Conservation (phyloP, 1,140 invertebrate genomes). For the Pinna nobilis region DNA sequence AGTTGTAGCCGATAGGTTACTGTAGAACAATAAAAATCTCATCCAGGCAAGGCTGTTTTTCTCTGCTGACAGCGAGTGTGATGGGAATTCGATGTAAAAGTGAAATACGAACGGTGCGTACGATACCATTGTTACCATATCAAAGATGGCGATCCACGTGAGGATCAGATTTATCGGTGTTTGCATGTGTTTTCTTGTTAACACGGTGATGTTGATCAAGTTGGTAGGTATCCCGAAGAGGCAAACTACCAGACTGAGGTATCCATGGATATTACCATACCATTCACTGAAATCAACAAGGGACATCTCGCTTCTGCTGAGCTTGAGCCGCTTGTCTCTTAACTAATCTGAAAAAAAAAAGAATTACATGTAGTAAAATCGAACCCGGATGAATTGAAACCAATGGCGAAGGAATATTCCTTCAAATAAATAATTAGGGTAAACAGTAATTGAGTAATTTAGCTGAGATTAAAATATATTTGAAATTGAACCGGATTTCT, state of each 20-base stretch:
- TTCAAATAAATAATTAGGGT: too few species aligned
- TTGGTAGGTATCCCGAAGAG: slow-evolving; percentile 92
- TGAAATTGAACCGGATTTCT: too few species aligned
- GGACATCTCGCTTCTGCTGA: background rate
- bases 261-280: slow-evolving; percentile 81
- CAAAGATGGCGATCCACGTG: slow-evolving; percentile 88
- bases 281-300: slow-evolving; percentile 33
- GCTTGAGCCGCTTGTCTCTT: background rate
- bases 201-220: slow-evolving; percentile 90
- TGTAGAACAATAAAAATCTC: slow-evolving; percentile 63
- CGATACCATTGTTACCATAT: slow-evolving; percentile 91
- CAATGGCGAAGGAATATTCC: too few species aligned
- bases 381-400: too few species aligned
- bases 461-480: too few species aligned
- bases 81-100: slow-evolving; percentile 67
- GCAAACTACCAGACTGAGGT: slow-evolving; percentile 85
- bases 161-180: slow-evolving; percentile 88
- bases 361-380: too few species aligned
- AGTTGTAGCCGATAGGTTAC: slow-evolving; percentile 84
- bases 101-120: slow-evolving; percentile 90
- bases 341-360: background rate
- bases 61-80: slow-evolving; percentile 46
- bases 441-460: too few species aligned
- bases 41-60: slow-evolving; percentile 65
- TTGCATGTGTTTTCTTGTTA: slow-evolving; percentile 89